Evolutionary conservation across 2,888 invertebrate species (phyloP).

Genomic region (Ischnura elegans): DNA sequence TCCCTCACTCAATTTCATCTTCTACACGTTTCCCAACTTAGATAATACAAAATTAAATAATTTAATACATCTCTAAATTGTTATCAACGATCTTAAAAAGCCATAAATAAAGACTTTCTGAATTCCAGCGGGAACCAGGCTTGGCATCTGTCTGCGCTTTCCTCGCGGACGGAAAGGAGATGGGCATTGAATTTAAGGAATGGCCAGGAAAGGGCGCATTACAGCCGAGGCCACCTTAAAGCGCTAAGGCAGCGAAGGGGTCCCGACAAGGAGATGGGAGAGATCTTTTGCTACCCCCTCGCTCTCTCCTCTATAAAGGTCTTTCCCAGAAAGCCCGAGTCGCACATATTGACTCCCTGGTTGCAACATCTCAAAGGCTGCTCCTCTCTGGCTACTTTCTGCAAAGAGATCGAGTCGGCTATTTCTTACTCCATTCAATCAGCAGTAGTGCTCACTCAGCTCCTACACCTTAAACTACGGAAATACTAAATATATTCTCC

Average conservation of each 20-base stretch:
- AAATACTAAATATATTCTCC: neutral
- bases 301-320: neutral
- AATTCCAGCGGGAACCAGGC: too few species aligned
- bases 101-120: too few species aligned
- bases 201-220: neutral
- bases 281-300: neutral
- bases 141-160: too few species aligned
- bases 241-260: neutral
- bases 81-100: too few species aligned
- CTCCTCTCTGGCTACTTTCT: neutral
- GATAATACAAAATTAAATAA: too few species aligned
- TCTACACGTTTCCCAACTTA: too few species aligned
- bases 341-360: neutral
- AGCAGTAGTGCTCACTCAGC: neutral
- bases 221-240: neutral
- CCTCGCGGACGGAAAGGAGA: too few species aligned
- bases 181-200: neutral
- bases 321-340: neutral
- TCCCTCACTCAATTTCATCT: too few species aligned
- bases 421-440: neutral
- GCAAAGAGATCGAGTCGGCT: neutral
- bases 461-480: neutral
- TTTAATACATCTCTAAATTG: too few species aligned
- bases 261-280: too few species aligned
- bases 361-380: neutral